Evolutionary conservation across 2,113 vertebrate genomes (phyloP).

Genomic region (Eidolon helvum): DNA sequence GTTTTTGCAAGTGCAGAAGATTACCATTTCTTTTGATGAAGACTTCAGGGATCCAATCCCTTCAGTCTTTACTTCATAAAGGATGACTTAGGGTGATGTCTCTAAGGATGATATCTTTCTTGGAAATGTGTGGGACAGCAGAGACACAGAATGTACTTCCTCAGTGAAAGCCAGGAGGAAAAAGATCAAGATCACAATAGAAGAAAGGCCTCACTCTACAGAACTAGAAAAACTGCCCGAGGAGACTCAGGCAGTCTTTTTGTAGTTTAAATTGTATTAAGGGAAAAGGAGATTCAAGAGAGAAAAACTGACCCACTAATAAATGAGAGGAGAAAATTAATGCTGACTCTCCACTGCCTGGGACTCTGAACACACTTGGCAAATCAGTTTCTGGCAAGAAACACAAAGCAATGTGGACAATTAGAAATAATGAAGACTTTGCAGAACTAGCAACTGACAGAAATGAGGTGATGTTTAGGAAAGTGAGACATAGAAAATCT

Average conservation of each 20-base stretch:
- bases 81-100: not conserved
- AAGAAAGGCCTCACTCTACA: not conserved
- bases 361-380: not conserved
- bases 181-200: not conserved
- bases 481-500: not conserved
- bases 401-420: not conserved
- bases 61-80: not conserved
- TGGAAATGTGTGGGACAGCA: not conserved
- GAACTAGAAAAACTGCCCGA: not conserved
- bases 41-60: not conserved
- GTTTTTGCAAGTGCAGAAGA: not conserved
- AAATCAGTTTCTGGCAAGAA: not conserved
- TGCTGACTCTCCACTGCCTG: not conserved
- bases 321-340: slow-evolving; percentile 36
- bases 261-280: slow-evolving; percentile 38
- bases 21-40: not conserved
- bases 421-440: not conserved
- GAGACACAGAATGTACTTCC: not conserved
- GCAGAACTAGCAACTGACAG: not conserved
- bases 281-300: slow-evolving; percentile 33
- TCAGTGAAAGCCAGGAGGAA: not conserved
- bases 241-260: not conserved
- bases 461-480: not conserved
- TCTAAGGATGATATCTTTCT: not conserved
- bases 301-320: slow-evolving; percentile 24